A percentile compares a stretch with the other conserved stretches of the same genome.
These are phyloP conservation scores for Solen grandis DNA, from an alignment of 1,140 invertebrate species.

Conservation along the genomic window DNA sequence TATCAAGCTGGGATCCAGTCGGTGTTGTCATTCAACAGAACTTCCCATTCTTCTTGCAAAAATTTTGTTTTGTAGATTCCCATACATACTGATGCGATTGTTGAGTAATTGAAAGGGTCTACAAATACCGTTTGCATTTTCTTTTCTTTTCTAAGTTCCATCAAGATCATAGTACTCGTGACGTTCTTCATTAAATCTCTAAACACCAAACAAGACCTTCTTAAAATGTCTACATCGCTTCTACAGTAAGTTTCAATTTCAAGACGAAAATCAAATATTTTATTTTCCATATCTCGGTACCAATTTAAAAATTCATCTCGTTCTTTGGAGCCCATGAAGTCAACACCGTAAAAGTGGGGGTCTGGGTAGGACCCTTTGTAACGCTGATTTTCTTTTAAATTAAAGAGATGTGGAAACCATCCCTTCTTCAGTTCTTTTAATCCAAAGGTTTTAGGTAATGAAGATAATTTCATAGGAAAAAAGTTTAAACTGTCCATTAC, in stretches of 20 bases:
- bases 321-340: slow-evolving; percentile 29
- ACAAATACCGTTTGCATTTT: too few species aligned
- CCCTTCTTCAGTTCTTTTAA: slow-evolving; percentile 29
- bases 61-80: too few species aligned
- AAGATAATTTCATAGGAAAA: slow-evolving; percentile 29
- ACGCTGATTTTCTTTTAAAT: slow-evolving; percentile 11
- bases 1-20: too few species aligned
- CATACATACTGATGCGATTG: too few species aligned
- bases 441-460: slow-evolving; percentile 31
- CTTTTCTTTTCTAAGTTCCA: too few species aligned
- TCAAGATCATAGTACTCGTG: too few species aligned
- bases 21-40: too few species aligned
- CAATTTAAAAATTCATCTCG: slow-evolving; percentile 31
- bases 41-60: too few species aligned
- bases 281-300: slow-evolving; percentile 25
- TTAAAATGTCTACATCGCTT: too few species aligned
- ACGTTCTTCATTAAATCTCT: slow-evolving; percentile 31
- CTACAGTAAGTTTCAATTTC: slow-evolving; percentile 49
- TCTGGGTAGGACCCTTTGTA: slow-evolving; percentile 35
- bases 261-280: slow-evolving; percentile 48
- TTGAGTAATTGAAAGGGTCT: too few species aligned
- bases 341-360: background rate
- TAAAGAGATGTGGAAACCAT: slow-evolving; percentile 47
- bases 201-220: slow-evolving; percentile 52
- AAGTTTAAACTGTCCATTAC: slow-evolving; percentile 35